Conservation (phyloP, 2,113 vertebrate species). For the Andinoacara biseriatus region DNA sequence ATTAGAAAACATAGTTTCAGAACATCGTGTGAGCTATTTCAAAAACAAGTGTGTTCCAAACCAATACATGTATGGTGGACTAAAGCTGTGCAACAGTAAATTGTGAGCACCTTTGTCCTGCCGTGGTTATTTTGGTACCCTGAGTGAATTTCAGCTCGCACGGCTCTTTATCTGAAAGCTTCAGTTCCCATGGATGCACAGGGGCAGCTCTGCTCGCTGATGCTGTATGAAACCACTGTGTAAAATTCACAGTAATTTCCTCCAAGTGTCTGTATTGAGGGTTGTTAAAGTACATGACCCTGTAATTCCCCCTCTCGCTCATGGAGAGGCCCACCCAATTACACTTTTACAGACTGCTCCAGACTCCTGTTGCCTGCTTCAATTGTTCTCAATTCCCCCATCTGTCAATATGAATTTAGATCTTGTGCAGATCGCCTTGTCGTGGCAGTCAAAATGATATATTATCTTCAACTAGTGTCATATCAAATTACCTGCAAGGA, state of each 20-base stretch:
- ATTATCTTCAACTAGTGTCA: constrained; percentile 62
- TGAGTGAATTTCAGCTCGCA: background rate
- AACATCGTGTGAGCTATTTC: no score
- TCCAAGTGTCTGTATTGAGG: constrained; percentile 34
- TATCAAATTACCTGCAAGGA: constrained; percentile 66
- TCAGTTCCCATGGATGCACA: constrained; percentile 35
- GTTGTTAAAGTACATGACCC: constrained; percentile 61
- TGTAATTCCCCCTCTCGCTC: constrained; percentile 49
- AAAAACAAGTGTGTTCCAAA: no score
- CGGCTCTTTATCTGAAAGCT: constrained; percentile 16
- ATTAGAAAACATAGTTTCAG: no score
- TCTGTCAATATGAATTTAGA: constrained; percentile 68
- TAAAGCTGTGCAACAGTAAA: background rate
- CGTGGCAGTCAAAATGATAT: constrained; percentile 65
- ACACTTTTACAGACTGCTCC: constrained; percentile 53
- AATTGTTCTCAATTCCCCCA: constrained; percentile 52
- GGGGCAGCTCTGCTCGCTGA: constrained; percentile 47
- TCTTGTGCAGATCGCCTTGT: constrained; percentile 45
- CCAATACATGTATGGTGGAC: no score
- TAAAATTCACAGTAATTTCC: constrained; percentile 61
- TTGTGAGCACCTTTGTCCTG: background rate
- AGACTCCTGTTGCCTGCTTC: constrained; percentile 47
- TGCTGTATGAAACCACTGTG: constrained; percentile 39
- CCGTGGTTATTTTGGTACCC: background rate
- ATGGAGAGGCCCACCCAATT: constrained; percentile 51